Base-by-base conservation (phyloP, 2,113 vertebrate species). In the Polypterus bichir region DNA sequence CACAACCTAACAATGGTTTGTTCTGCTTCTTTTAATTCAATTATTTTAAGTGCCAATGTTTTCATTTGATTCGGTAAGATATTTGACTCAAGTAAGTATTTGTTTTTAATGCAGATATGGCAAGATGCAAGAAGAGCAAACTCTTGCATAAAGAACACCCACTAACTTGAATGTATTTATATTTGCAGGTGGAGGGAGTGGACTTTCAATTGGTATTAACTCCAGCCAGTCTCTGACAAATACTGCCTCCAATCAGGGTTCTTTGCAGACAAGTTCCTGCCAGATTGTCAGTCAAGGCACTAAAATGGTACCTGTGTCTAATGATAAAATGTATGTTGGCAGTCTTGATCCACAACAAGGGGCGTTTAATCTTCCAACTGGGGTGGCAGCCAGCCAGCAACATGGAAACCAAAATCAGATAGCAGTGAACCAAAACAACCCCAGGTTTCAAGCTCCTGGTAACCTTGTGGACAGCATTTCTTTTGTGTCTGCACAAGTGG, bases 351-450 rank as follows among this genome's bases (percentile, higher is more conserved):
- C 76, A 63, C 89, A 88, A 51, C 70, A 83, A 1, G 72, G 68
- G 0, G 49, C 75, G 2, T 81, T 87, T 68, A 82, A 73, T 0
- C 60, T 88, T 4, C 65, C 81, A 52, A 70, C 80, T 54, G 80
- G 79, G 61, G 73, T 80, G 59, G 79, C 70, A 64, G 90, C 86
- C 44, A 76, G 92, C 63, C 83, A 87, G 68, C 86, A 86, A 57
- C 91, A 88, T 57, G 87, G 81, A 75, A 89, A 77, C 69, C 81
- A 87, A 56, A 88, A 76, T 52, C 83, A 79, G 64, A 72, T 90
- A 7, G 81, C 85, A 68, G 70, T 88, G 9, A 73, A 67, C 73
- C 92, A 83, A 56, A 92, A 68, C 70, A 91, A 83, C 58, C 48
- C 88, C 2, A 65, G 87, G 65, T 87, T 88, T 63, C 65, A 89